phyloP scores from a whole-genome alignment of 64 coral and sea anemone species.

The Hydrozoanthus tunicans region DNA sequence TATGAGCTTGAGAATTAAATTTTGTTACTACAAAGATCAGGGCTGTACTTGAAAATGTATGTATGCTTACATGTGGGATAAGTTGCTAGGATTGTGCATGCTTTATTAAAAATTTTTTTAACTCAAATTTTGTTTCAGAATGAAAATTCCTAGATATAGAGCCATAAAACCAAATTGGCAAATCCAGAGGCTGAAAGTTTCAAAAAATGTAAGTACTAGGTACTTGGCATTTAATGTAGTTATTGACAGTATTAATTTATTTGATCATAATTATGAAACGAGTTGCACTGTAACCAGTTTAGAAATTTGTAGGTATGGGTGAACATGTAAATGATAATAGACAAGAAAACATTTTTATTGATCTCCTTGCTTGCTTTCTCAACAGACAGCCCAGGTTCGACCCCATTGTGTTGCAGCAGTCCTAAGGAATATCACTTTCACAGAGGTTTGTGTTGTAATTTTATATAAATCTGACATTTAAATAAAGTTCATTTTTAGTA shows the following conservation, averaged over 20 bases:
- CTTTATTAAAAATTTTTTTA: not conserved
- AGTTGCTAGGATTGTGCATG: too few species aligned
- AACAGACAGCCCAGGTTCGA: slow-evolving; percentile 89
- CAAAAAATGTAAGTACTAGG: slow-evolving; percentile 72
- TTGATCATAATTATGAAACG: not conserved
- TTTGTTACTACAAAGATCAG: too few species aligned
- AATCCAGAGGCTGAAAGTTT: slow-evolving; percentile 82
- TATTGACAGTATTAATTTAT: not conserved
- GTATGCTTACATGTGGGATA: too few species aligned
- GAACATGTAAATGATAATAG: too few species aligned
- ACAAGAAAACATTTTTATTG: not conserved
- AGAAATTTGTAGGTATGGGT: not conserved
- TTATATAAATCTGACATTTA: too few species aligned
- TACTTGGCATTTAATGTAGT: not conserved
- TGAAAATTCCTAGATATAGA: slow-evolving; percentile 86
- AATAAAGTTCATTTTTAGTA: too few species aligned
- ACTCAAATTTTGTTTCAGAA: slow-evolving; percentile 43
- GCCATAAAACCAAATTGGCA: slow-evolving; percentile 73
- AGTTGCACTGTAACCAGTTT: not conserved
- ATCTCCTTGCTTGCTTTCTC: not conserved
- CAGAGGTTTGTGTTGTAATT: slow-evolving; percentile 51
- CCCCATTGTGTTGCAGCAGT: slow-evolving; percentile 96
- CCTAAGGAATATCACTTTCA: slow-evolving; percentile 85
- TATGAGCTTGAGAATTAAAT: too few species aligned
- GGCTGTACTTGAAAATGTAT: too few species aligned